phyloP scores from a whole-genome alignment of 1,140 invertebrate genomes.

The Drosophila hydei region DNA sequence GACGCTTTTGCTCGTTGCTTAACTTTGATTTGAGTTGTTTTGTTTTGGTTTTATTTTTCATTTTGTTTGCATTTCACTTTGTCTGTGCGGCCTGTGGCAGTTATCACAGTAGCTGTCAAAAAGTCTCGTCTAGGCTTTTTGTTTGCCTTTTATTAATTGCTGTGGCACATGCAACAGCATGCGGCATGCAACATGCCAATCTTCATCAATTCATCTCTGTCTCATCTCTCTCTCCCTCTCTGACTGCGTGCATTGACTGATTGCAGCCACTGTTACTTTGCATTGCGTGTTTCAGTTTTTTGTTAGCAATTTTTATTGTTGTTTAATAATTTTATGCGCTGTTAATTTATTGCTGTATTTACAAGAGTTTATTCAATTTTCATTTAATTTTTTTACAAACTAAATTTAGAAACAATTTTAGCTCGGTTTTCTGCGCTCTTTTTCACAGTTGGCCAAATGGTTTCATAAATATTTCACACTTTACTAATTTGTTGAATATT shows the following conservation, averaged over 20 bases:
- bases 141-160: slow-evolving; percentile 60
- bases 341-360: slow-evolving; percentile 67
- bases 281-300: slow-evolving; percentile 31
- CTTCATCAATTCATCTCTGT: slow-evolving; percentile 25
- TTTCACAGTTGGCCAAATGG: background rate
- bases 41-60: slow-evolving; percentile 37
- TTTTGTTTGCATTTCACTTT: slow-evolving; percentile 77
- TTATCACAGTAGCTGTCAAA: slow-evolving; percentile 48
- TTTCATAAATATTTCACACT: slow-evolving; percentile 3
- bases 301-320: slow-evolving; percentile 29
- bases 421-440: background rate
- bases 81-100: slow-evolving; percentile 29
- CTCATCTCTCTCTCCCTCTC: background rate
- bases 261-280: slow-evolving; percentile 32
- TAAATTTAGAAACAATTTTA: background rate
- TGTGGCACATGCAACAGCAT: slow-evolving; percentile 46
- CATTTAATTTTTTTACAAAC: slow-evolving; percentile 2
- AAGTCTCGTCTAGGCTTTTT: slow-evolving; percentile 44
- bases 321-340: slow-evolving; percentile 71
- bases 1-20: slow-evolving; percentile 54
- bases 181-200: slow-evolving; percentile 53
- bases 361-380: slow-evolving; percentile 28
- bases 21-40: slow-evolving; percentile 38
- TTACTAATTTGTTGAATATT: background rate
- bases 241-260: slow-evolving; percentile 30